Conservation (phyloP, 37 sponge, comb jelly and placozoan genomes). For the Eunapius fragilis region DNA sequence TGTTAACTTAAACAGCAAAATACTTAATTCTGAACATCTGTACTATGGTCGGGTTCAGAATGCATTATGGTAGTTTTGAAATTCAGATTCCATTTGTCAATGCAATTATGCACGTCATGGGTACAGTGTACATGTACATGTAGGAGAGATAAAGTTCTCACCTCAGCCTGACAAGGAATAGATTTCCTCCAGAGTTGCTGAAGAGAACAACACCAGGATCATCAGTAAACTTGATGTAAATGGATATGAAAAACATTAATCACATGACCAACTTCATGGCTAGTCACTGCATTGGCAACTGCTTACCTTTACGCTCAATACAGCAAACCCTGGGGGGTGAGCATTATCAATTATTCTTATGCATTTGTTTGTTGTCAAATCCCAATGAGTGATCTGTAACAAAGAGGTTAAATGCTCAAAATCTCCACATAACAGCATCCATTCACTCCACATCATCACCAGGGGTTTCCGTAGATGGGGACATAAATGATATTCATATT, state of each 20-base stretch:
- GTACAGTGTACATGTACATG: not conserved
- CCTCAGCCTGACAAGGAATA: slow-evolving; percentile 23
- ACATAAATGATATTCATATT: too few species aligned
- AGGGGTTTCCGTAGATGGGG: too few species aligned
- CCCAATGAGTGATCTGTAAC: slow-evolving; percentile 78
- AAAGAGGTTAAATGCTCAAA: not conserved
- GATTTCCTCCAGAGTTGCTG: slow-evolving; percentile 69
- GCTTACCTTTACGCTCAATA: slow-evolving; percentile 66
- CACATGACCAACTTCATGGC: not conserved
- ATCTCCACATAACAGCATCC: too few species aligned
- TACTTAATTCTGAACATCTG: too few species aligned
- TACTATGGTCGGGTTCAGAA: too few species aligned
- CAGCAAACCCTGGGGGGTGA: slow-evolving; percentile 73
- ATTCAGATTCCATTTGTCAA: too few species aligned
- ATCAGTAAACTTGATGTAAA: slow-evolving; percentile 59
- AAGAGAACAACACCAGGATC: slow-evolving; percentile 59
- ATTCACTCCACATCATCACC: too few species aligned
- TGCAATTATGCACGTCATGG: slow-evolving; percentile 14
- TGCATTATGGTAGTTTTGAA: too few species aligned
- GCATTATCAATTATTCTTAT: slow-evolving; percentile 63
- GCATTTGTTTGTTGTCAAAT: slow-evolving; percentile 47
- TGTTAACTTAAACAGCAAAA: too few species aligned
- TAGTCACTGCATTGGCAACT: too few species aligned
- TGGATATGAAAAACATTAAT: not conserved
- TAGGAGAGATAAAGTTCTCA: not conserved